phyloP scores from a whole-genome alignment of 92 coral and sea anemone genomes.

The Porites divaricata region DNA sequence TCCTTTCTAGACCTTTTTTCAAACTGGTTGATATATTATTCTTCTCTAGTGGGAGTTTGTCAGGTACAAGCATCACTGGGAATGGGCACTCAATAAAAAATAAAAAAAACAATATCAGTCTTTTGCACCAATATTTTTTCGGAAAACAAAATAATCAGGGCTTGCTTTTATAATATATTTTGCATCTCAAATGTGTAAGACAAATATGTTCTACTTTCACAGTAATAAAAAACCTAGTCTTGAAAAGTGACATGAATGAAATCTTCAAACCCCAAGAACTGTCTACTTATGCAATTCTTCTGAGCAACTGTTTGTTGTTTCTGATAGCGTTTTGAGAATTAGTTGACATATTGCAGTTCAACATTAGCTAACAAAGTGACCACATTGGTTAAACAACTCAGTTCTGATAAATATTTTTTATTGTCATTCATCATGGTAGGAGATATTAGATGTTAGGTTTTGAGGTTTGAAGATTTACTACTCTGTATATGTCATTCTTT shows the following conservation, averaged over 20 bases:
- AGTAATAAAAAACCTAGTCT: not conserved
- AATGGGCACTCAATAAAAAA: not conserved
- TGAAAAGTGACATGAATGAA: not conserved
- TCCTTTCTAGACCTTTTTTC: not conserved
- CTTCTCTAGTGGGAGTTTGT: not conserved
- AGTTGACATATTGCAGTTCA: too few relatives aligned
- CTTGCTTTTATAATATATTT: not conserved
- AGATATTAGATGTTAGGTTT: not conserved
- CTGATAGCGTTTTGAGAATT: too few relatives aligned
- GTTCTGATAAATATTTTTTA: too few relatives aligned
- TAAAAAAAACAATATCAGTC: not conserved
- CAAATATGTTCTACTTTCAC: not conserved
- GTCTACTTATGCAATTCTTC: not conserved
- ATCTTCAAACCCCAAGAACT: not conserved
- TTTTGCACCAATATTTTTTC: constrained; percentile 9
- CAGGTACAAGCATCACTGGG: constrained; percentile 30
- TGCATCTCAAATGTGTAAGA: too few relatives aligned
- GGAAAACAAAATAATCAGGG: not conserved
- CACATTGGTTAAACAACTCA: not conserved
- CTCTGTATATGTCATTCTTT: not conserved
- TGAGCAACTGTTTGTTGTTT: too few relatives aligned
- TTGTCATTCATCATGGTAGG: not conserved
- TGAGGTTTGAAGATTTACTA: not conserved
- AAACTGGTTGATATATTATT: not conserved
- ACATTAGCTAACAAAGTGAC: not conserved